A percentile compares a stretch with the other conserved stretches of the same genome.
phyloP scores from a whole-genome alignment of 2,888 invertebrate species.

The Spodoptera picta region DNA sequence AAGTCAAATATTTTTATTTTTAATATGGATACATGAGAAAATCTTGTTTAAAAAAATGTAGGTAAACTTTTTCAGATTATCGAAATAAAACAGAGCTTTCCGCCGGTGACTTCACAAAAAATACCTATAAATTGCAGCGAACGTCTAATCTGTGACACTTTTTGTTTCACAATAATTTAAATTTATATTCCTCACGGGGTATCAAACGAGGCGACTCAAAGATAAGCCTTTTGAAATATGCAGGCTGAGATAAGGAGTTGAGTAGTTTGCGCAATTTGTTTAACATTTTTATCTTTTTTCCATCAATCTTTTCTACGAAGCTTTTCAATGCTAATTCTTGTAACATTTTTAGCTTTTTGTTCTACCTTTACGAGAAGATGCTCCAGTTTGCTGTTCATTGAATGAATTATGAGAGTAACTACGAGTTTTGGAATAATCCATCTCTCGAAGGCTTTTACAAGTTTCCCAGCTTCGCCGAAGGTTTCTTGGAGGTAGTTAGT shows the following conservation, averaged over 20 bases:
- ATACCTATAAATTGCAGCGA: conserved; percentile 24
- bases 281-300: conserved; percentile 36
- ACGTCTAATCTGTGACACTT: conserved; percentile 41
- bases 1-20: too few species aligned
- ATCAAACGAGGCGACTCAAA: conserved; percentile 41
- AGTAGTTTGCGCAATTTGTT: conserved; percentile 54
- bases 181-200: conserved; percentile 48
- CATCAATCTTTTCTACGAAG: conserved; percentile 31
- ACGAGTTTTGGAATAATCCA: conserved; percentile 42
- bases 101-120: conserved; percentile 2
- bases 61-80: too few species aligned
- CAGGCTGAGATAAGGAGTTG: conserved; percentile 50
- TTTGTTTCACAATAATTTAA: conserved; percentile 39
- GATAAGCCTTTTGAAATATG: conserved; percentile 56
- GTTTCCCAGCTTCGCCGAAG: conserved; percentile 26
- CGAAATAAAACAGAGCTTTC: neutral
- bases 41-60: too few species aligned
- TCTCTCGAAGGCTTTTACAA: conserved; percentile 37
- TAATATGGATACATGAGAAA: too few species aligned
- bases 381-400: conserved; percentile 31
- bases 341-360: conserved; percentile 13
- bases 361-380: conserved; percentile 17
- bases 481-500: conserved; percentile 31
- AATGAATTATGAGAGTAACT: conserved; percentile 44
- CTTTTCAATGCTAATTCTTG: conserved; percentile 22